phyloP scores from a whole-genome alignment of 1,140 invertebrate genomes.

The Bombus waltoni region DNA sequence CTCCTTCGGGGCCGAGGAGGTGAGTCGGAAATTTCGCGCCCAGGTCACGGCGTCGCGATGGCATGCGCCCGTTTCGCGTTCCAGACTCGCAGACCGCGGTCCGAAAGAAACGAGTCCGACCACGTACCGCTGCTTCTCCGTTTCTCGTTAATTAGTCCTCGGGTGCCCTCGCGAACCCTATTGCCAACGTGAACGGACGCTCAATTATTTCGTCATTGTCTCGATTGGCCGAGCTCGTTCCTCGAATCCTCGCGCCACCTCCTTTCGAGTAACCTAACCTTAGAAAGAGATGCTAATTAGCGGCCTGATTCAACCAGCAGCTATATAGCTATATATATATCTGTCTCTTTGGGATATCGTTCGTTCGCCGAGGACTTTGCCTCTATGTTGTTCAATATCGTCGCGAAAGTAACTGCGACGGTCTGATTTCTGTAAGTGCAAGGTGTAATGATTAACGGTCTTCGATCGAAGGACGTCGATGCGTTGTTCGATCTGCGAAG shows the following conservation, averaged over 20 bases:
- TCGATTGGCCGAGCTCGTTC: conserved; percentile 15
- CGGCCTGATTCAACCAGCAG: background rate
- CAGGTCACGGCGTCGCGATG: conserved; percentile 55
- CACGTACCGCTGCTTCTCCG: conserved; percentile 32
- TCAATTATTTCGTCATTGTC: conserved; percentile 62
- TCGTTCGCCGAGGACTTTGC: too few species aligned
- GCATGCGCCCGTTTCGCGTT: conserved; percentile 41
- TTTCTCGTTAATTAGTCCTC: conserved; percentile 62
- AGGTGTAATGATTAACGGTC: too few species aligned
- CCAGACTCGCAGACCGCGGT: background rate
- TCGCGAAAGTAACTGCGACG: too few species aligned
- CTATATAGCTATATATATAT: accelerated
- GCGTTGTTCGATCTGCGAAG: too few species aligned
- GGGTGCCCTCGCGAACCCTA: conserved; percentile 52
- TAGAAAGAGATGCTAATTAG: conserved; percentile 2
- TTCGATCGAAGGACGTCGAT: too few species aligned
- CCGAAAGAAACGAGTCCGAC: conserved; percentile 39
- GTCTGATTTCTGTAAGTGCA: too few species aligned
- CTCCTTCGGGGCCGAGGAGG: background rate
- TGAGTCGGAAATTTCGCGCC: conserved; percentile 59
- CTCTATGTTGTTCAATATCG: too few species aligned
- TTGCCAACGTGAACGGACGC: conserved; percentile 61
- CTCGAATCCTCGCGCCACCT: background rate
- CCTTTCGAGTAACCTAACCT: background rate
- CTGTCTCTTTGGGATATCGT: background rate